phyloP scores from a whole-genome alignment of 1,140 invertebrate genomes.

The Diprion similis region DNA sequence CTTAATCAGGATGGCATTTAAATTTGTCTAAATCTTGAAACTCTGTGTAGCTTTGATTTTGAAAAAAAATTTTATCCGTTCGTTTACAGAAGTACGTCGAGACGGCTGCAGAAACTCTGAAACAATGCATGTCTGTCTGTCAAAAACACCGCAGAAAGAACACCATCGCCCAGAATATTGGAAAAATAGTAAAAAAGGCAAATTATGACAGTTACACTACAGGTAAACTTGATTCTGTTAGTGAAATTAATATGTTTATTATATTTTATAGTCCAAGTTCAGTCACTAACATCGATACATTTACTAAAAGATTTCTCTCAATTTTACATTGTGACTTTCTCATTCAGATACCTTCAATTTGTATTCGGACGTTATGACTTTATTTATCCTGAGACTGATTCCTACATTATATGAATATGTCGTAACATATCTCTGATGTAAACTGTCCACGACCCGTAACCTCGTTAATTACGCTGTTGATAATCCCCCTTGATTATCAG shows the following conservation, averaged over 20 bases:
- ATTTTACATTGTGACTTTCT: too few relatives aligned
- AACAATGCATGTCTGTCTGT: slow-evolving; percentile 80
- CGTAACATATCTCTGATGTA: too few relatives aligned
- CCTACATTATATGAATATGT: too few relatives aligned
- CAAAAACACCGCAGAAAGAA: slow-evolving; percentile 74
- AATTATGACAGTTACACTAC: slow-evolving; percentile 81
- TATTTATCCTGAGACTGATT: too few relatives aligned
- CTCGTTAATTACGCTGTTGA: too few relatives aligned
- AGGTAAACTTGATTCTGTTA: slow-evolving; percentile 56
- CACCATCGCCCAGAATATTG: slow-evolving; percentile 78
- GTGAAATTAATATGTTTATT: neutral
- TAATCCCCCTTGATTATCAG: too few relatives aligned
- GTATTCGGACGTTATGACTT: too few relatives aligned
- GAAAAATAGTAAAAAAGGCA: slow-evolving; percentile 79
- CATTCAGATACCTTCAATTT: too few relatives aligned
- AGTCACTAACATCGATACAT: neutral
- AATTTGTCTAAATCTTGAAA: neutral
- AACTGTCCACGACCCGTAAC: too few relatives aligned
- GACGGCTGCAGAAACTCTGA: slow-evolving; percentile 74
- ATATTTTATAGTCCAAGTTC: neutral
- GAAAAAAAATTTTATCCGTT: neutral
- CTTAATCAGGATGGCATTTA: neutral
- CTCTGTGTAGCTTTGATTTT: slow-evolving; percentile 28
- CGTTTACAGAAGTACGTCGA: slow-evolving; percentile 72
- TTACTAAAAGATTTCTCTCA: too few relatives aligned